These are phyloP conservation scores for Epizoanthus ramosus DNA, from an alignment of 92 coral and sea anemone species.

Conservation along the genomic window DNA sequence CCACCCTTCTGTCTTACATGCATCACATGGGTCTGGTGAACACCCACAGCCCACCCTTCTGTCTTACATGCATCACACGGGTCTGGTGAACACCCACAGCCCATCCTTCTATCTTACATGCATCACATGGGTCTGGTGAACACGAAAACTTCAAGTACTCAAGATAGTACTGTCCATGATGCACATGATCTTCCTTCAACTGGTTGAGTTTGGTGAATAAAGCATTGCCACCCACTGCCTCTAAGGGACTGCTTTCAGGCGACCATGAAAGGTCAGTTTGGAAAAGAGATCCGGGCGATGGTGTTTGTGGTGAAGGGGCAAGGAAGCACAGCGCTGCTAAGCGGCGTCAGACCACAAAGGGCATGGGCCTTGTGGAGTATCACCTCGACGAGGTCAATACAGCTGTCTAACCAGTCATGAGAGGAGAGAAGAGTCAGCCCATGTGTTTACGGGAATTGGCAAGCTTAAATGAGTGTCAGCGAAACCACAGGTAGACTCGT, in stretches of 20 bases:
- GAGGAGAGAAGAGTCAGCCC: neutral
- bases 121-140: too few relatives aligned
- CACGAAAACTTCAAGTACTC: too few relatives aligned
- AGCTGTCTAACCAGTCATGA: too few relatives aligned
- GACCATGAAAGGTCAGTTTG: neutral
- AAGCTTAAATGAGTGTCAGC: neutral
- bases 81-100: too few relatives aligned
- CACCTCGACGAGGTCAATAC: neutral
- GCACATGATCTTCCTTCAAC: too few relatives aligned
- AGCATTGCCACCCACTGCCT: slow-evolving; percentile 30
- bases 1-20: too few relatives aligned
- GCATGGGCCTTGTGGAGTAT: slow-evolving; percentile 26
- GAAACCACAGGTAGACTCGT: neutral
- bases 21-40: too few relatives aligned
- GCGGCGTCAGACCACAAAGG: slow-evolving; percentile 34
- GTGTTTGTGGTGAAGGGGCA: slow-evolving; percentile 37
- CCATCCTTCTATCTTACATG: too few relatives aligned
- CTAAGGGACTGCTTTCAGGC: slow-evolving; percentile 20
- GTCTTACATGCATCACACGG: too few relatives aligned
- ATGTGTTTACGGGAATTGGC: slow-evolving; percentile 9
- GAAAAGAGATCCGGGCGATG: neutral
- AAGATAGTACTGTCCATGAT: too few relatives aligned
- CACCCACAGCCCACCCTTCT: too few relatives aligned
- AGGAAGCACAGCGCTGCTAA: slow-evolving; percentile 36
- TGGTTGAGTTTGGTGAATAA: too few relatives aligned